phyloP scores from a whole-genome alignment of 2,888 invertebrate genomes.

The Gisinianus flammeolus region DNA sequence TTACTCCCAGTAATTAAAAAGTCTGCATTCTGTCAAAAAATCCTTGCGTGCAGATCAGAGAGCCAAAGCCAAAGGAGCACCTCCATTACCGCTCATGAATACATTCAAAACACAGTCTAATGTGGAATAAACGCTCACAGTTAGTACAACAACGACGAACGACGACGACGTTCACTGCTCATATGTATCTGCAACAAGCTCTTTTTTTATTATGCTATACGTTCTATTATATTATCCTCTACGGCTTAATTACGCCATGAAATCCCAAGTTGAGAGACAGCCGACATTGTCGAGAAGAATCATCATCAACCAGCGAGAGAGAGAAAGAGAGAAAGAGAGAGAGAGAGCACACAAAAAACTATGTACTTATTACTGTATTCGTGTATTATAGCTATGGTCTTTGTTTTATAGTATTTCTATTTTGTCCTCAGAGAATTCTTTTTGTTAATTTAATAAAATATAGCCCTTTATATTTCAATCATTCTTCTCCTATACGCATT shows the following conservation, averaged over 20 bases:
- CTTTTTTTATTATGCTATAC: not conserved
- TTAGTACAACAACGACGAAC: not conserved
- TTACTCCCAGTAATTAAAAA: constrained; percentile 57
- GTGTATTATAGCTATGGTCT: not conserved
- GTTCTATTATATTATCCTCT: constrained; percentile 12
- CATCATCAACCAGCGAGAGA: not conserved
- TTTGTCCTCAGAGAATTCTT: not conserved
- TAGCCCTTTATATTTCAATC: no score
- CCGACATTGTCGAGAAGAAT: constrained; percentile 18
- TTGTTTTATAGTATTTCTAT: not conserved
- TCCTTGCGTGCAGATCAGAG: constrained; percentile 35
- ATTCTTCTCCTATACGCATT: not conserved
- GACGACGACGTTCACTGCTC: constrained; percentile 21
- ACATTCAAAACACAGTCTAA: constrained; percentile 9
- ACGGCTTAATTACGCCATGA: constrained; percentile 22
- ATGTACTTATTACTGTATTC: no score
- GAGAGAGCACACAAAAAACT: not conserved
- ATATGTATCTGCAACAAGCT: constrained; percentile 14
- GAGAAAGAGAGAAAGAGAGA: not conserved
- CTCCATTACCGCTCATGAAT: constrained; percentile 32
- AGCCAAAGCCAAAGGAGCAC: constrained; percentile 15
- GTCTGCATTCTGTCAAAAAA: constrained; percentile 53
- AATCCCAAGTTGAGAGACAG: constrained; percentile 11
- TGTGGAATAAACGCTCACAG: constrained; percentile 29
- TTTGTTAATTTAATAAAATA: no score